phyloP scores from a whole-genome alignment of 2,888 invertebrate species.

The Labia minor region DNA sequence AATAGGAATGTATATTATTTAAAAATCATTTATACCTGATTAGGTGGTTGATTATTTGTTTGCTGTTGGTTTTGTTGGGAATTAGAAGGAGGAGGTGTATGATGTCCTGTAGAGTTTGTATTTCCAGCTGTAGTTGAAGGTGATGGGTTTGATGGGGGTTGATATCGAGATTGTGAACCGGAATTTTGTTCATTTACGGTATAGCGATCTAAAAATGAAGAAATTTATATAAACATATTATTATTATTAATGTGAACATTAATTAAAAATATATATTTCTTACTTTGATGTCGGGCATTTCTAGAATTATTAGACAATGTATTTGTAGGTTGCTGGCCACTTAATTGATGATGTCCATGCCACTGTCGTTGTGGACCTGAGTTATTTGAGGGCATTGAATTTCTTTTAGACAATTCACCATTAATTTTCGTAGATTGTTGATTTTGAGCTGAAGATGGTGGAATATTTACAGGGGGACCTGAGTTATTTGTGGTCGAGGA shows the following conservation, averaged over 20 bases:
- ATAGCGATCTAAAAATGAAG: neutral
- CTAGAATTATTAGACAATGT: neutral
- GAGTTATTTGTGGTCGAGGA: neutral
- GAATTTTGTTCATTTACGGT: neutral
- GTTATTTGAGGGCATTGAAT: neutral
- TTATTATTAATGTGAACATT: neutral
- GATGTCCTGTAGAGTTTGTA: neutral
- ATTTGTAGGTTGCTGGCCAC: neutral
- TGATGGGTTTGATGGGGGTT: neutral
- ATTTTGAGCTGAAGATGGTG: neutral
- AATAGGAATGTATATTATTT: too few species aligned
- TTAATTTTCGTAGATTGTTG: neutral
- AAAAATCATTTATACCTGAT: neutral
- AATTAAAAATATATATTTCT: neutral
- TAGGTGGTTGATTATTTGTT: neutral
- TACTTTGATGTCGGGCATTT: neutral
- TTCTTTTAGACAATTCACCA: neutral
- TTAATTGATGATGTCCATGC: neutral
- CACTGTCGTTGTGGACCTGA: neutral
- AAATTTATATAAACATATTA: neutral
- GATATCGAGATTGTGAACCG: constrained; percentile 1
- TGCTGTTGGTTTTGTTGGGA: neutral
- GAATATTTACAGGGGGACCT: neutral
- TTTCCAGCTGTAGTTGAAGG: neutral
- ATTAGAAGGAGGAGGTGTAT: neutral